Conservation (phyloP, 2,888 invertebrate species). For the Euclidia mi region DNA sequence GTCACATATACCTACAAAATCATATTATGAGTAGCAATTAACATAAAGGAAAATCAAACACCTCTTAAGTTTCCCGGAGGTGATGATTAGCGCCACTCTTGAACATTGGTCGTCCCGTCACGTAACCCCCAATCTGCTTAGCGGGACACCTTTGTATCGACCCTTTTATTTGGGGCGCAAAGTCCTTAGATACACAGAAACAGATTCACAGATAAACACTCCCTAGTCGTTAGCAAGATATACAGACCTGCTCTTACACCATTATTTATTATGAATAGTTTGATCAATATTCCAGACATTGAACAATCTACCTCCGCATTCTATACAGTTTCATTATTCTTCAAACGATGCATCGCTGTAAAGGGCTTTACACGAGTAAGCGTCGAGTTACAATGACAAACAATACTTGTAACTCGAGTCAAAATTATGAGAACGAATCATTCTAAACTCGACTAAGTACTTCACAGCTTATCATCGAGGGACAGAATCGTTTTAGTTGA, state of each 20-base stretch:
- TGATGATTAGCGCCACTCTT: conserved; percentile 72
- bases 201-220: conserved; percentile 79
- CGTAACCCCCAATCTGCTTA: conserved; percentile 85
- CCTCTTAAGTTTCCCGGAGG: conserved; percentile 57
- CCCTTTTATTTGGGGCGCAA: conserved; percentile 81
- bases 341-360: conserved; percentile 27
- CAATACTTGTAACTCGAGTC: conserved; percentile 64
- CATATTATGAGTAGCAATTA: conserved; percentile 21
- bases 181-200: conserved; percentile 78
- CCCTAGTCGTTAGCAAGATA: conserved; percentile 67
- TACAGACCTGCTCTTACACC: conserved; percentile 51
- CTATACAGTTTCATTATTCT: neutral
- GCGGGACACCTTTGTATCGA: conserved; percentile 80
- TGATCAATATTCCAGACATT: neutral
- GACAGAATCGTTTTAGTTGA: conserved; percentile 73
- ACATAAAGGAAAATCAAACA: conserved; percentile 61
- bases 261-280: conserved; percentile 20
- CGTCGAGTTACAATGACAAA: conserved; percentile 58
- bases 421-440: conserved; percentile 73
- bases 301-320: neutral
- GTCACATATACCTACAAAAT: conserved; percentile 1
- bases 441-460: conserved; percentile 69
- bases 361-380: conserved; percentile 30
- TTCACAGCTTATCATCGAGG: conserved; percentile 69
- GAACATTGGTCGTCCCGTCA: conserved; percentile 75